Evolutionary conservation across 2,797 vertebrate species (phyloP).

Genomic region (Tragopan temminckii): DNA sequence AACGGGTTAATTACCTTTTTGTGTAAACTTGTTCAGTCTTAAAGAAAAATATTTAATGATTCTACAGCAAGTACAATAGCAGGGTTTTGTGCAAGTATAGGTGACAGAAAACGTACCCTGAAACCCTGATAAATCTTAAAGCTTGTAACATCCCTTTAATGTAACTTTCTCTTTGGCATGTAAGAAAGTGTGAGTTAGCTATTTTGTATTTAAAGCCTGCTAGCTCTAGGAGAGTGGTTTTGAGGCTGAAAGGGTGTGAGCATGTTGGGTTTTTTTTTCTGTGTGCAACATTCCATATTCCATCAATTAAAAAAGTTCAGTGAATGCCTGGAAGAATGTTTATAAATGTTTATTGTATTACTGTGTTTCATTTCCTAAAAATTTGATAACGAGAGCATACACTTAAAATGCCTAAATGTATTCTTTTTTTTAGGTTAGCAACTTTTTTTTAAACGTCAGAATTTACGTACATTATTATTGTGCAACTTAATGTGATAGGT

Average conservation of each 20-base stretch:
- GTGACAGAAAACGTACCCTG: constrained; percentile 8
- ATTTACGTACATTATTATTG: background rate
- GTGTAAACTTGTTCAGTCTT: constrained; percentile 16
- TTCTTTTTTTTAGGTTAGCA: background rate
- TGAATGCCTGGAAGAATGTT: constrained; percentile 29
- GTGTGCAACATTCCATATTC: constrained; percentile 22
- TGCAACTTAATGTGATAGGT: background rate
- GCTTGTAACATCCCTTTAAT: constrained; percentile 45
- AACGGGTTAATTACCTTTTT: constrained; percentile 35
- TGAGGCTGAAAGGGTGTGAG: background rate
- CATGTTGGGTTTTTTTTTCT: background rate
- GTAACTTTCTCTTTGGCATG: constrained; percentile 62
- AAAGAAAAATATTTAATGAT: constrained; percentile 17
- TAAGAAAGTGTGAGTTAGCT: constrained; percentile 37
- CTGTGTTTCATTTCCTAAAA: constrained; percentile 50
- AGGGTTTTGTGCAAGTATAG: constrained; percentile 31
- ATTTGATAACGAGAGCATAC: constrained; percentile 18
- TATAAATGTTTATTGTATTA: background rate
- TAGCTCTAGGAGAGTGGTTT: background rate
- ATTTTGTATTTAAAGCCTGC: constrained; percentile 36
- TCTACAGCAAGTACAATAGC: constrained; percentile 3
- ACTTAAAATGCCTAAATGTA: no score
- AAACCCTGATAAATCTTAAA: constrained; percentile 18
- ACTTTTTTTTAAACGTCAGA: background rate
- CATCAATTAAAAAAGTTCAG: constrained; percentile 42